These are phyloP conservation scores for Perca fluviatilis DNA, from an alignment of 2,113 vertebrate genomes.

Conservation along the genomic window DNA sequence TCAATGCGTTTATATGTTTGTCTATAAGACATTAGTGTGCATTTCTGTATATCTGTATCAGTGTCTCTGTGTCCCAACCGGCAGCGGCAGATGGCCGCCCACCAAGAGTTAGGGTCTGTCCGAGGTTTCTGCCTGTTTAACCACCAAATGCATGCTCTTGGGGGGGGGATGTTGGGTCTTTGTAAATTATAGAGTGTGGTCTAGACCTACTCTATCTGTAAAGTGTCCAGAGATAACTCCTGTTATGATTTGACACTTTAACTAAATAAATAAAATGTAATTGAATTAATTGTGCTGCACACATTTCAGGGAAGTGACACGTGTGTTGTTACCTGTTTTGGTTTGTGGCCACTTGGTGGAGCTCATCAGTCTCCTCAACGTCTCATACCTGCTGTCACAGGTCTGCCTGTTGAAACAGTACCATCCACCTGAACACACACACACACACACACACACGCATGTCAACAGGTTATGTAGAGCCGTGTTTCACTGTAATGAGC, in stretches of 20 bases:
- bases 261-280: too few relatives aligned
- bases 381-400: constrained; percentile 89
- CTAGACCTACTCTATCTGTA: too few relatives aligned
- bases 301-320: neutral
- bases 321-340: constrained; percentile 85
- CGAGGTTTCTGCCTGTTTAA: too few relatives aligned
- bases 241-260: too few relatives aligned
- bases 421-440: constrained; percentile 88
- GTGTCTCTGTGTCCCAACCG: too few relatives aligned
- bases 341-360: constrained; percentile 91
- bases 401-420: constrained; percentile 93
- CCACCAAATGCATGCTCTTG: too few relatives aligned
- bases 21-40: neutral
- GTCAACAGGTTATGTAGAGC: neutral
- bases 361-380: constrained; percentile 91
- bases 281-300: neutral
- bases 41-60: too few relatives aligned
- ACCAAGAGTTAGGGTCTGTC: too few relatives aligned
- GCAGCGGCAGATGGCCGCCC: too few relatives aligned
- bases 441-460: neutral
- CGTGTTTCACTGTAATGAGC: neutral
- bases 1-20: neutral
- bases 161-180: too few relatives aligned
- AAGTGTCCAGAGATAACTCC: too few relatives aligned
- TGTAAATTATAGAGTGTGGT: too few relatives aligned